Evolutionary conservation across 2,113 vertebrate genomes (phyloP).

Genomic region (Hiodon tergisus): DNA sequence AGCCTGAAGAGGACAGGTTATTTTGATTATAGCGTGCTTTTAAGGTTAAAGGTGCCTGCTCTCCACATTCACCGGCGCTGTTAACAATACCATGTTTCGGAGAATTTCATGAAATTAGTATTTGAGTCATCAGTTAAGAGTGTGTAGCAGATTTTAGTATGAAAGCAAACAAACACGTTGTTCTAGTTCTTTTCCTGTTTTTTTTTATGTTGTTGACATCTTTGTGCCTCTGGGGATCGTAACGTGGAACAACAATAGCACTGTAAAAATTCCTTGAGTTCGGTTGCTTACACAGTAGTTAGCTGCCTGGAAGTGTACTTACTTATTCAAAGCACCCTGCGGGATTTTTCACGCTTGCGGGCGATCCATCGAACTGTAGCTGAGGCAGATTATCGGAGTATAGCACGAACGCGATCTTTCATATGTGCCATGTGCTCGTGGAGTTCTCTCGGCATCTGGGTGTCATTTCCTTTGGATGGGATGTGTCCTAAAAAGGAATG

Average conservation of each 20-base stretch:
- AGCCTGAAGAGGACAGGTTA: background rate
- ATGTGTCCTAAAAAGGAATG: conserved; percentile 61
- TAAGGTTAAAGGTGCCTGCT: background rate
- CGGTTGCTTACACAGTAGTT: no score
- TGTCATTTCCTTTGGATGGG: conserved; percentile 63
- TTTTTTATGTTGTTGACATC: background rate
- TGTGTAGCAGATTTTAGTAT: background rate
- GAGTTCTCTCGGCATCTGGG: conserved; percentile 68
- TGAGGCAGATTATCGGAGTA: conserved; percentile 1
- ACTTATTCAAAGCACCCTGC: background rate
- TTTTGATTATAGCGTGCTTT: background rate
- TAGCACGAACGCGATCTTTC: conserved; percentile 20
- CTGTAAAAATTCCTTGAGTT: no score
- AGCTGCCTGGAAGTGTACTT: no score
- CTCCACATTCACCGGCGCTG: background rate
- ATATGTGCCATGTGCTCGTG: conserved; percentile 58
- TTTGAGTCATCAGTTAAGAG: background rate
- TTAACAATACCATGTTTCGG: background rate
- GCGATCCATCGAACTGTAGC: no score
- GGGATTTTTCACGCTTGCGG: background rate
- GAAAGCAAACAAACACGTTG: background rate
- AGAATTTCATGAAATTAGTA: background rate
- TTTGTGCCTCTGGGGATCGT: background rate
- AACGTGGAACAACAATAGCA: background rate
- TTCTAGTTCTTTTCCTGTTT: background rate